Percentiles rank a stretch among this genome's conserved stretches.
phyloP scores from a whole-genome alignment of 53 echinoderm and acorn worm species.

The Glandiceps talaboti region DNA sequence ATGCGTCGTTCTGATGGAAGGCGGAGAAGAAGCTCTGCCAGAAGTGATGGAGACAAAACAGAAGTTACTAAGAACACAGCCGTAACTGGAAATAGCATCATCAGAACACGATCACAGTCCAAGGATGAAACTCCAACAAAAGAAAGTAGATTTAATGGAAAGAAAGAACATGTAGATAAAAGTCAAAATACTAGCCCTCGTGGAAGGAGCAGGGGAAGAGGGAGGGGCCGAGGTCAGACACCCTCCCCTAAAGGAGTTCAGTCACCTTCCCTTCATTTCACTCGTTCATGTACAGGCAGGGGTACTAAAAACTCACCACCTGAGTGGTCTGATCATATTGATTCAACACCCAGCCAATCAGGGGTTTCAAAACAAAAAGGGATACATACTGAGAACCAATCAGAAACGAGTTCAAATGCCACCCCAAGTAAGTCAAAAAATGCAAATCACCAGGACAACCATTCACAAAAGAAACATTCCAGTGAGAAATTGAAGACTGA shows the following conservation, averaged over 20 bases:
- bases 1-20: background rate
- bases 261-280: background rate
- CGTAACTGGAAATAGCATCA: background rate
- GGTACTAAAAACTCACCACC: background rate
- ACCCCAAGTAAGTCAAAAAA: background rate
- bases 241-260: background rate
- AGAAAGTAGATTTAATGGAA: background rate
- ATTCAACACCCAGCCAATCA: background rate
- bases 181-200: conserved; percentile 10
- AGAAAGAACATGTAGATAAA: background rate
- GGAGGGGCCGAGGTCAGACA: background rate
- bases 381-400: background rate
- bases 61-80: background rate
- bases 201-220: conserved; percentile 3
- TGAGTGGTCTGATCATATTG: background rate
- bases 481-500: background rate
- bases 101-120: background rate
- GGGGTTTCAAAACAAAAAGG: background rate
- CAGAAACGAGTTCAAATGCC: background rate
- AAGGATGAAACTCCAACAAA: background rate
- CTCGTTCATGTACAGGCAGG: background rate
- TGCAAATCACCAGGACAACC: background rate
- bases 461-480: background rate
- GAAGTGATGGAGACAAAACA: background rate
- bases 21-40: background rate